phyloP scores from a whole-genome alignment of 2,888 invertebrate genomes.

The Luperina nickerlii region DNA sequence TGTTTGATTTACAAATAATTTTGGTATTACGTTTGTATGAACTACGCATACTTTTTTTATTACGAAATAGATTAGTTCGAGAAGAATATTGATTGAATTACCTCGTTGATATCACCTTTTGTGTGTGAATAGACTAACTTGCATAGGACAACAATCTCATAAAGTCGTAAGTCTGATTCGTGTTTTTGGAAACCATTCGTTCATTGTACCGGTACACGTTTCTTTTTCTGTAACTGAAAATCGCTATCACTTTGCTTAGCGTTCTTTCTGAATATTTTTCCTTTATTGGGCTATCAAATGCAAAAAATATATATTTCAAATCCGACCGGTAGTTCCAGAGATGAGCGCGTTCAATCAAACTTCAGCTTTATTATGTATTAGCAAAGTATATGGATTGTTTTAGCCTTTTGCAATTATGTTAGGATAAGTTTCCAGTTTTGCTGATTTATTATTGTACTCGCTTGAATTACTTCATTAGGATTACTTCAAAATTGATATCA shows the following conservation, averaged over 20 bases:
- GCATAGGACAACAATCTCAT: neutral
- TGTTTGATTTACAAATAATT: no score
- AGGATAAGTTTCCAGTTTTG: neutral
- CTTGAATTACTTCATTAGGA: no score
- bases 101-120: neutral
- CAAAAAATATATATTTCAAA: no score
- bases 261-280: no score
- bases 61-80: conserved; percentile 11
- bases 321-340: no score
- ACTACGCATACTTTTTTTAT: neutral
- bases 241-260: no score
- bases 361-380: no score
- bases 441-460: no score
- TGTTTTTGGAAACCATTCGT: neutral
- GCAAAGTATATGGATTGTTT: neutral
- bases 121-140: neutral
- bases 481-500: no score
- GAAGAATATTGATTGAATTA: conserved; percentile 3
- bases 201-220: neutral
- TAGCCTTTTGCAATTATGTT: neutral
- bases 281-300: no score
- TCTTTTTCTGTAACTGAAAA: neutral
- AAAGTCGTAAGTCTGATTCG: neutral
- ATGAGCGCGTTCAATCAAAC: no score
- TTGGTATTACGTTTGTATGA: no score